phyloP scores from a whole-genome alignment of 2,797 vertebrate genomes.

The Malurus leucopterus region DNA sequence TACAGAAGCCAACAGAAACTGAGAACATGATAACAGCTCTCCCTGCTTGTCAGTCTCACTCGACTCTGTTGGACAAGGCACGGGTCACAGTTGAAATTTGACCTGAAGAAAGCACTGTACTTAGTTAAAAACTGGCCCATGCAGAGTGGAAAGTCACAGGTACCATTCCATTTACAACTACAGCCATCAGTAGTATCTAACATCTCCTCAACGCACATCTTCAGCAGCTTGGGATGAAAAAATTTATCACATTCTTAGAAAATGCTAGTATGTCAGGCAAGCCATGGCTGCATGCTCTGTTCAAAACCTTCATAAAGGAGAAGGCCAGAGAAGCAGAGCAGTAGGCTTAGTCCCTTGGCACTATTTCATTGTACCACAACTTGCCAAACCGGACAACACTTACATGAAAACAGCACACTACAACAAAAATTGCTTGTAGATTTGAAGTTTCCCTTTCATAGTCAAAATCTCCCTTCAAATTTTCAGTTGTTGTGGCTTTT shows the following conservation, averaged over 20 bases:
- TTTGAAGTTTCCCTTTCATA: not conserved
- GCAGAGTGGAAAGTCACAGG: not conserved
- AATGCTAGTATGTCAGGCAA: not conserved
- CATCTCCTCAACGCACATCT: not conserved
- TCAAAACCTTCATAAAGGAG: not conserved
- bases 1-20: not conserved
- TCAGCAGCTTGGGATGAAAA: not conserved
- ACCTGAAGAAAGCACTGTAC: not conserved
- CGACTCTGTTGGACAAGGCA: not conserved
- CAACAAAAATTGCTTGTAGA: not conserved
- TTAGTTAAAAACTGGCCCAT: not conserved
- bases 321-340: not conserved
- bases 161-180: not conserved
- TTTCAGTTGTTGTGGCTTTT: not conserved
- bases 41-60: not conserved
- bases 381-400: not conserved
- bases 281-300: not conserved
- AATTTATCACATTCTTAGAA: not conserved
- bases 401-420: not conserved
- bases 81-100: rapidly evolving
- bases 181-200: not conserved
- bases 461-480: not conserved
- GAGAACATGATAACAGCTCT: not conserved
- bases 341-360: not conserved
- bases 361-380: not conserved